Evolutionary conservation across 92 coral and sea anemone species (phyloP).

Genomic region (Porites rus): DNA sequence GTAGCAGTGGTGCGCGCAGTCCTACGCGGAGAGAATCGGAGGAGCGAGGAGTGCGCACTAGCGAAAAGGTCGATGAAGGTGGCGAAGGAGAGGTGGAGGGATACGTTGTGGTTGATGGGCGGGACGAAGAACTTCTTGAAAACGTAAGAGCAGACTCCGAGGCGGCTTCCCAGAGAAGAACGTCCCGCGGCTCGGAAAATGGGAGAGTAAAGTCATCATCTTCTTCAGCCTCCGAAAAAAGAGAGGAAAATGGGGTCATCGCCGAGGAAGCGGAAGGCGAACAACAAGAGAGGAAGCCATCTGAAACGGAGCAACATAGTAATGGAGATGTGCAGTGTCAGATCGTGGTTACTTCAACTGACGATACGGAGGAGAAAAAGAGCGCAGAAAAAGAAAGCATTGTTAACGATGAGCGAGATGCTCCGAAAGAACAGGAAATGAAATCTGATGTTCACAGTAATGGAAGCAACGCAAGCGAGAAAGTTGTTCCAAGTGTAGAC

Average conservation of each 20-base stretch:
- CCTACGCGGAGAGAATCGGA: slow-evolving; percentile 44
- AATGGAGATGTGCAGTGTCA: slow-evolving; percentile 20
- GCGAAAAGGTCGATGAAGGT: slow-evolving; percentile 10
- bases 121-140: slow-evolving; percentile 58
- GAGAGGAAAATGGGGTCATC: slow-evolving; percentile 7
- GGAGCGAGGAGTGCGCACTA: slow-evolving; percentile 19
- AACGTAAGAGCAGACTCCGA: slow-evolving; percentile 44
- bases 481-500: slow-evolving; percentile 19
- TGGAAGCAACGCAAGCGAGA: neutral
- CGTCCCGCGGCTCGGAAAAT: slow-evolving; percentile 22
- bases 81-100: slow-evolving; percentile 59
- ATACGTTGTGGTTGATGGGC: slow-evolving; percentile 67
- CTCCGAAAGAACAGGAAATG: neutral
- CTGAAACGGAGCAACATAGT: slow-evolving; percentile 19
- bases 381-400: neutral
- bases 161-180: slow-evolving; percentile 6
- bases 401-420: neutral
- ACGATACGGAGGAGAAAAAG: slow-evolving; percentile 2
- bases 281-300: slow-evolving; percentile 1
- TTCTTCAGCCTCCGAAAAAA: slow-evolving; percentile 28
- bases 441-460: slow-evolving; percentile 12
- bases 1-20: slow-evolving; percentile 19
- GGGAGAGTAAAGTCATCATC: slow-evolving; percentile 28
- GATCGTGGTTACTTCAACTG: slow-evolving; percentile 20
- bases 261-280: slow-evolving; percentile 22